phyloP scores from a whole-genome alignment of 1,140 invertebrate genomes.

The Oppia nitens region DNA sequence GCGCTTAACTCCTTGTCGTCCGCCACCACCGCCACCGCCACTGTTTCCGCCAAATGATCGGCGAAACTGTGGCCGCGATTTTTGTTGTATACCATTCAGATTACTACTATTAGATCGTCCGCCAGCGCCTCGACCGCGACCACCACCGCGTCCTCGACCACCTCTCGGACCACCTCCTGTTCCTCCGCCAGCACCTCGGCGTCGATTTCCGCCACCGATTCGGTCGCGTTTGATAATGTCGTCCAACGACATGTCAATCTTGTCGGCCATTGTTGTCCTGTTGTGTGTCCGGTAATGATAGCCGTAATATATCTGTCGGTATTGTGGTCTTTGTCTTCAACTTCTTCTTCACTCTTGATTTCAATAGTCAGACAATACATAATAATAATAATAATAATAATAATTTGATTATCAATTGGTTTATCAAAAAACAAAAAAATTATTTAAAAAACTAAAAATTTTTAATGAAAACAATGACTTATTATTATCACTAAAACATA shows the following conservation, averaged over 20 bases:
- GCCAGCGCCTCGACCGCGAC: constrained; percentile 32
- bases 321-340: neutral
- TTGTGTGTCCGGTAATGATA: too few species aligned
- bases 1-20: neutral
- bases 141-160: too few species aligned
- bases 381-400: too few species aligned
- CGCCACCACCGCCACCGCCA: neutral
- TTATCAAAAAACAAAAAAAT: too few species aligned
- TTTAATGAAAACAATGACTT: too few species aligned
- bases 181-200: constrained; percentile 28
- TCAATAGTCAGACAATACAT: too few species aligned
- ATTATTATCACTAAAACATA: too few species aligned
- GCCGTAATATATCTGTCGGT: too few species aligned
- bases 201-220: constrained; percentile 26
- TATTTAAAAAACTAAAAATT: too few species aligned
- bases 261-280: constrained; percentile 29
- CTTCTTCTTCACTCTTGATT: neutral
- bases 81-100: constrained; percentile 12
- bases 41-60: neutral
- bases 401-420: too few species aligned
- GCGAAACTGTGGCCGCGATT: neutral
- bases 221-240: constrained; percentile 78
- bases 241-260: constrained; percentile 87
- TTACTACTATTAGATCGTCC: constrained; percentile 31
- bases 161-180: too few species aligned